Evolutionary conservation across 2,113 vertebrate genomes (phyloP).

Genomic region (Callorhinus ursinus): DNA sequence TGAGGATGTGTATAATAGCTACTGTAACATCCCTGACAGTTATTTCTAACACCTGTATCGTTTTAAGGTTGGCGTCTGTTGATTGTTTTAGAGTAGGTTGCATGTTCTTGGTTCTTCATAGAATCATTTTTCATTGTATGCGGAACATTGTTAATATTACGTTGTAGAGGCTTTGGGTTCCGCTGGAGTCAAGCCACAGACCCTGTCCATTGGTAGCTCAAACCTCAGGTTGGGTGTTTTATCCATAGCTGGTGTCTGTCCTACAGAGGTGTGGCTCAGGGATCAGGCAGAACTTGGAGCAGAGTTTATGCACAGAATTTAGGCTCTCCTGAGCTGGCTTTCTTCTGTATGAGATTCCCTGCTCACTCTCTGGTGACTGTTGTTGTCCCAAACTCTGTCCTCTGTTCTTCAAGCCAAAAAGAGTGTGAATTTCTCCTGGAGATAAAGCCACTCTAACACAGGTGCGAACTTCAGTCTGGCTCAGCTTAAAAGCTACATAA

Average conservation of each 20-base stretch:
- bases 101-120: too few species aligned
- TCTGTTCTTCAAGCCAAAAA: background rate
- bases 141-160: background rate
- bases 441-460: rapidly evolving
- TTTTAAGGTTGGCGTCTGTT: background rate
- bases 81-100: background rate
- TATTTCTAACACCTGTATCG: background rate
- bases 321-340: background rate
- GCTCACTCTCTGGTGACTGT: background rate
- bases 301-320: background rate
- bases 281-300: too few species aligned
- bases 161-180: background rate
- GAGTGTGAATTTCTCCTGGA: background rate
- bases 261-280: background rate
- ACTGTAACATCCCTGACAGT: too few species aligned
- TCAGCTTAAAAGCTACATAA: background rate
- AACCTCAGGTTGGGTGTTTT: background rate
- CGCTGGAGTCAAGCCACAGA: background rate
- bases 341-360: background rate
- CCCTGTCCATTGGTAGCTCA: background rate
- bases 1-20: background rate
- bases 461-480: background rate
- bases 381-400: background rate
- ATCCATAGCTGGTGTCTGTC: background rate
- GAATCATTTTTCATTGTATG: background rate